Conservation (phyloP, 2,888 invertebrate genomes). For the Trissolcus japonicus region DNA sequence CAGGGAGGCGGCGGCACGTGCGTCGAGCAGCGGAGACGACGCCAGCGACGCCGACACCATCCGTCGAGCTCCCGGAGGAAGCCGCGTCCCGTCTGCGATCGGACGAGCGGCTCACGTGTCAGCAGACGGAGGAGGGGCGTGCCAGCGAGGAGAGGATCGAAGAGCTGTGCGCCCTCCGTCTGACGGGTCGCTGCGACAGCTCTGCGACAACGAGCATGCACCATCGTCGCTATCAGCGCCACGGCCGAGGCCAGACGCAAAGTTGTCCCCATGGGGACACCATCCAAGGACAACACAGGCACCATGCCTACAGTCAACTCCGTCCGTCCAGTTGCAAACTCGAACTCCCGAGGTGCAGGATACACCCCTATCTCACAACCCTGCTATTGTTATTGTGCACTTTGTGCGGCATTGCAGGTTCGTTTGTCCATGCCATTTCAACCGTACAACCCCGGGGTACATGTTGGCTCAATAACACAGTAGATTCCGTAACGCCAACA, state of each 20-base stretch:
- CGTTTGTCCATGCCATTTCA: conserved; percentile 54
- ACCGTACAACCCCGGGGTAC: conserved; percentile 1
- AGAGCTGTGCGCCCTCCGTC: conserved; percentile 18
- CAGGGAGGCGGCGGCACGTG: conserved; percentile 76
- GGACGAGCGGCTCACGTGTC: conserved; percentile 21
- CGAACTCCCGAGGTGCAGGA: conserved; percentile 66
- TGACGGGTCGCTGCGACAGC: conserved; percentile 39
- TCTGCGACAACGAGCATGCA: conserved; percentile 36
- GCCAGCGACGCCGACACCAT: conserved; percentile 58
- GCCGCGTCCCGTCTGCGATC: conserved; percentile 29
- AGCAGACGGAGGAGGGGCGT: conserved; percentile 14
- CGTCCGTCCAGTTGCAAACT: conserved; percentile 32
- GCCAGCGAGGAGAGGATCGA: conserved; percentile 2
- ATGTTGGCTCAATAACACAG: conserved; percentile 1
- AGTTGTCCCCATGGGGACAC: conserved; percentile 19
- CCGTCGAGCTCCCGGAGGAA: conserved; percentile 28
- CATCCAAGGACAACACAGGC: conserved; percentile 8
- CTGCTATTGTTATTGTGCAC: conserved; percentile 74
- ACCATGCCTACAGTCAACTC: conserved; percentile 16
- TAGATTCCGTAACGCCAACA: no score
- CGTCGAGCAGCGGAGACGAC: conserved; percentile 66
- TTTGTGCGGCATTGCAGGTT: conserved; percentile 75
- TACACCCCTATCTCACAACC: conserved; percentile 74
- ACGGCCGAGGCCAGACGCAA: conserved; percentile 39
- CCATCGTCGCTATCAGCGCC: conserved; percentile 60